These are phyloP conservation scores for Drosophila merina DNA, from an alignment of 2,888 invertebrate genomes.

Conservation along the genomic window DNA sequence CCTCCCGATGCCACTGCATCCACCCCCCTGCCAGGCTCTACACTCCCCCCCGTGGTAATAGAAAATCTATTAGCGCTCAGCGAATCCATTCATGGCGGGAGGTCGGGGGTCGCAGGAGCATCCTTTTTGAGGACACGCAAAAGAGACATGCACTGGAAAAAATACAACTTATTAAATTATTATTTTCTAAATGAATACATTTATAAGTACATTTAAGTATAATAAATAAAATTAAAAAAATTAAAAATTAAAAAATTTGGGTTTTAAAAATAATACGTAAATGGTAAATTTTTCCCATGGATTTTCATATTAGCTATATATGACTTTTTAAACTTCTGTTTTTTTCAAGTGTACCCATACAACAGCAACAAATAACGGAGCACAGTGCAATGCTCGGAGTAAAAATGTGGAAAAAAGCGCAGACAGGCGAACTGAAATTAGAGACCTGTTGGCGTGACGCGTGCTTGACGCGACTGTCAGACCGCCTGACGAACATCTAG, in stretches of 20 bases:
- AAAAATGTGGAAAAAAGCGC: background rate
- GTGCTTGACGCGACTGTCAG: slow-evolving; percentile 48
- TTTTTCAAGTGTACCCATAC: slow-evolving; percentile 5
- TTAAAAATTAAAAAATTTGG: no score
- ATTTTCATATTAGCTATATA: no score
- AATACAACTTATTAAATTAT: no score
- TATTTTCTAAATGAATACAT: no score
- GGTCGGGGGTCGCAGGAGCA: slow-evolving; percentile 8
- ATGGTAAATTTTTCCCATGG: no score
- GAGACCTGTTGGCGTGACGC: slow-evolving; percentile 69
- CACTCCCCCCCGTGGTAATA: slow-evolving; percentile 53
- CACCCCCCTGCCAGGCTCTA: background rate
- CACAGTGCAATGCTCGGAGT: slow-evolving; percentile 12
- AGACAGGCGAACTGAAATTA: slow-evolving; percentile 39
- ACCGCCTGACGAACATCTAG: slow-evolving; percentile 22
- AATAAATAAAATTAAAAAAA: no score
- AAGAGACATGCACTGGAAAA: slow-evolving; percentile 4
- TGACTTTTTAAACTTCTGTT: background rate
- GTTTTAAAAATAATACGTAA: no score
- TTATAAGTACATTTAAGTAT: no score
- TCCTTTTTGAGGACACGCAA: slow-evolving; percentile 63
- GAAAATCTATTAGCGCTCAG: slow-evolving; percentile 74
- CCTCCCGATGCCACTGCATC: background rate
- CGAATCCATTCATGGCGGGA: slow-evolving; percentile 30
- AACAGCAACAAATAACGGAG: slow-evolving; percentile 9